Percentiles rank a stretch among this genome's conserved stretches.
Evolutionary conservation across 2,888 invertebrate genomes (phyloP).

Genomic region (Rhagonycha fulva): DNA sequence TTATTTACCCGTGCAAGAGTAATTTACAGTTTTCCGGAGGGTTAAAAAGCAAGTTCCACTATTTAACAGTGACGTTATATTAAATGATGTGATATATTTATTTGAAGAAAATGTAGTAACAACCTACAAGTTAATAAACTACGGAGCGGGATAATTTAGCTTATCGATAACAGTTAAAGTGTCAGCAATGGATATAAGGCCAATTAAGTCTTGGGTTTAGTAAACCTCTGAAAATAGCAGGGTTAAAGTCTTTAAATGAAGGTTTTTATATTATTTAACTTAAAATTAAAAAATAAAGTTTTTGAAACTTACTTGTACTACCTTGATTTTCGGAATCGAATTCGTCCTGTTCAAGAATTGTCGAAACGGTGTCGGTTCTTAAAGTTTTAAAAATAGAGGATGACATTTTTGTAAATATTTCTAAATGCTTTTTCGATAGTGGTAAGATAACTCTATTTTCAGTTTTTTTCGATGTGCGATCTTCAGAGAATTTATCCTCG

Average conservation of each 20-base stretch:
- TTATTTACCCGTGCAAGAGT: not conserved
- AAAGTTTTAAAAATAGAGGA: constrained; percentile 35
- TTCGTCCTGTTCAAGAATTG: constrained; percentile 49
- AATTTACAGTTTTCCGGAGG: not conserved
- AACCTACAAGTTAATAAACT: not conserved
- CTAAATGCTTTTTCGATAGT: constrained; percentile 44
- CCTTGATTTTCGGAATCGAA: constrained; percentile 38
- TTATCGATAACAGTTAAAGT: not conserved
- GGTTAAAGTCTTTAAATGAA: not conserved
- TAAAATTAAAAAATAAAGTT: not conserved
- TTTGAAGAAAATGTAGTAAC: not conserved
- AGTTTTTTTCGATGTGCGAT: constrained; percentile 12
- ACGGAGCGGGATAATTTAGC: not conserved
- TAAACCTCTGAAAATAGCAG: not conserved
- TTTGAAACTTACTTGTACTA: constrained; percentile 15
- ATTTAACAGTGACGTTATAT: not conserved
- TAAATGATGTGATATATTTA: not conserved
- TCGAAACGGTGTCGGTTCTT: constrained; percentile 52
- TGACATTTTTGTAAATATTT: constrained; percentile 45
- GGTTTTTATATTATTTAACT: not conserved
- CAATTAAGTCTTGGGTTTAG: not conserved
- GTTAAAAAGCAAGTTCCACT: not conserved
- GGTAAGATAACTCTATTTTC: constrained; percentile 40
- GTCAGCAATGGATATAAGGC: not conserved
- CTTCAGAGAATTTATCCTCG: constrained; percentile 15